Base-by-base conservation (phyloP, 2,113 vertebrate genomes). In the Poeciliopsis occidentalis region DNA sequence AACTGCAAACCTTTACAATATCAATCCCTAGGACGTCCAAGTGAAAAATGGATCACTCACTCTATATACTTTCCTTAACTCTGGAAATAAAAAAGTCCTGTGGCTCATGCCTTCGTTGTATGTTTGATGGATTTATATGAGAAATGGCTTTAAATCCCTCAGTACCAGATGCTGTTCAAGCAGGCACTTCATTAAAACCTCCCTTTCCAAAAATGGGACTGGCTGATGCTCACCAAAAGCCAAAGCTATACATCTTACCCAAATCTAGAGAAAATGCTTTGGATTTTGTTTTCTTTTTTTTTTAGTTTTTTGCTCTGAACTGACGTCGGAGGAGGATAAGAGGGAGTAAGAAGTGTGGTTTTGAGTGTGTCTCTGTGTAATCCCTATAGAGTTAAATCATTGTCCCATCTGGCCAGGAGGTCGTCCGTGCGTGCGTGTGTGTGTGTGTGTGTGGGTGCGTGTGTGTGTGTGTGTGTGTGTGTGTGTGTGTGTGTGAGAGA, bases 331-430 rank as follows among this genome's bases (percentile, higher is more conserved):
- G 54, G 32, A 24, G 34, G 32, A 12, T 24, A 57, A 6, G 47
- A 60, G 29, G 22, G 10, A 8, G 11, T 29, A 67, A 24, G 57
- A 60, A 54, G 1, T 17, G 24, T 37, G 0, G 64, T 2, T 67
- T 13, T 67, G n/a, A 39, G 12, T 75, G 29, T 54, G 41, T 62
- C 29, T 54, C 2, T 69, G 63, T 65, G 12, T 86, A 90, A 91
- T 90, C 87, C 78, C 60, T 19, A 65, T 6, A 12, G 60, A 73
- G 57, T 26, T 69, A 86, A 85, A 83, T 76, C 80, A 73, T 64
- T 30, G 66, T 78, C 71, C 83, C 86, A 88, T 91, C 85, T 89
- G 90, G 69, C 78, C 64, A 27, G 67, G 75, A 60, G 78, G 70
- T 83, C 60, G 8, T 41, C 60, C 62, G 69, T 63, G 63, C 27